Conservation (phyloP, 2,113 vertebrate genomes). For the Balaenoptera acutorostrata region DNA sequence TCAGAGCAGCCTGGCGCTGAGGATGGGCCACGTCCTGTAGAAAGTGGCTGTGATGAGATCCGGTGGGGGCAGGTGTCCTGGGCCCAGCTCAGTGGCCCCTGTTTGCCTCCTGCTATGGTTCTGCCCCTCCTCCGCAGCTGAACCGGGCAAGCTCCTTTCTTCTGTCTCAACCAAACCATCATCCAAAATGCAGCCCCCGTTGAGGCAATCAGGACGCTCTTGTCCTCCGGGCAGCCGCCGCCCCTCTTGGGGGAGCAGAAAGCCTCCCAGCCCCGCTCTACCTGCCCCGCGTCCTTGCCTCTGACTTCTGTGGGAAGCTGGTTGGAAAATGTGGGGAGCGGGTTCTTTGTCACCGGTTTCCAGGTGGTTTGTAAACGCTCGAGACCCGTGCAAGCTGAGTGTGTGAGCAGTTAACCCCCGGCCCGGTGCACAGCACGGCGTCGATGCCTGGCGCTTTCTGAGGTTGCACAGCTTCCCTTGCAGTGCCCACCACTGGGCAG, state of each 20-base stretch:
- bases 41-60: too few species aligned
- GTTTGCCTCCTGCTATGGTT: not conserved
- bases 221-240: not conserved
- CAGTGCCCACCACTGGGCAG: not conserved
- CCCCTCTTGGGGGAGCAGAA: not conserved
- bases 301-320: not conserved
- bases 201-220: not conserved
- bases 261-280: too few species aligned
- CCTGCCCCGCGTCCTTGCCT: not conserved
- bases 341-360: not conserved
- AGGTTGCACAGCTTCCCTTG: not conserved
- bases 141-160: not conserved
- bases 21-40: too few species aligned
- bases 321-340: not conserved
- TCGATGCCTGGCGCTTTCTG: not conserved
- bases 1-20: not conserved
- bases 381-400: not conserved
- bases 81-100: not conserved
- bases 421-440: too few species aligned
- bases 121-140: not conserved
- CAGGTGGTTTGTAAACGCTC: constrained; percentile 1
- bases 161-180: not conserved
- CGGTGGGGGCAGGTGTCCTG: accelerated
- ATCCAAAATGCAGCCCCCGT: not conserved
- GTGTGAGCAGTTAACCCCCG: not conserved